These are phyloP conservation scores for Lacanobia wlatinum DNA, from an alignment of 2,888 invertebrate genomes.

Conservation along the genomic window DNA sequence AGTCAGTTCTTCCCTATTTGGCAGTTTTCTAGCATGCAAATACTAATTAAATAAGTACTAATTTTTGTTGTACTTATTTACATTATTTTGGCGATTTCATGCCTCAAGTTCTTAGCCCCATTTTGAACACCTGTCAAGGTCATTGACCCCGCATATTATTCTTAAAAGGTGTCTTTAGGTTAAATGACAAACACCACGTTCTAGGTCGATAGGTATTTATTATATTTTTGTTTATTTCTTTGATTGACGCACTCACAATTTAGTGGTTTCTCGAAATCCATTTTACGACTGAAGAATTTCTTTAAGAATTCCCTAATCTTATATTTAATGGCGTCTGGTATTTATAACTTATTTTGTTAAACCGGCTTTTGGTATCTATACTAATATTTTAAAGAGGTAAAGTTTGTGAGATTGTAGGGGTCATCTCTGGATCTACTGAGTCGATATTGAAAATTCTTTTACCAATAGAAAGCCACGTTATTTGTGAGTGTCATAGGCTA, in stretches of 20 bases:
- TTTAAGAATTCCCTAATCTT: too few relatives aligned
- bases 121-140: constrained; percentile 22
- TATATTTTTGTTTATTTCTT: constrained; percentile 3
- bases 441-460: too few relatives aligned
- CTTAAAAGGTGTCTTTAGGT: constrained; percentile 31
- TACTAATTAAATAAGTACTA: too few relatives aligned
- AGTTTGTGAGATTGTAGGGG: too few relatives aligned
- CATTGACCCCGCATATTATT: constrained; percentile 3
- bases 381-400: too few relatives aligned
- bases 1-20: too few relatives aligned
- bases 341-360: neutral
- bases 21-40: too few relatives aligned
- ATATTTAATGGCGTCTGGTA: too few relatives aligned
- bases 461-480: too few relatives aligned
- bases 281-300: neutral
- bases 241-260: constrained; percentile 4
- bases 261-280: neutral
- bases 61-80: neutral
- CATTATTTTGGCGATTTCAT: neutral
- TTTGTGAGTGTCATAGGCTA: too few relatives aligned
- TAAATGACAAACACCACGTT: constrained; percentile 21
- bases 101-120: neutral
- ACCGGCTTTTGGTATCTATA: too few relatives aligned
- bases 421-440: too few relatives aligned
- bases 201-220: constrained; percentile 14